Base-by-base conservation (phyloP, 2,113 vertebrate species). In the Callospermophilus lateralis region DNA sequence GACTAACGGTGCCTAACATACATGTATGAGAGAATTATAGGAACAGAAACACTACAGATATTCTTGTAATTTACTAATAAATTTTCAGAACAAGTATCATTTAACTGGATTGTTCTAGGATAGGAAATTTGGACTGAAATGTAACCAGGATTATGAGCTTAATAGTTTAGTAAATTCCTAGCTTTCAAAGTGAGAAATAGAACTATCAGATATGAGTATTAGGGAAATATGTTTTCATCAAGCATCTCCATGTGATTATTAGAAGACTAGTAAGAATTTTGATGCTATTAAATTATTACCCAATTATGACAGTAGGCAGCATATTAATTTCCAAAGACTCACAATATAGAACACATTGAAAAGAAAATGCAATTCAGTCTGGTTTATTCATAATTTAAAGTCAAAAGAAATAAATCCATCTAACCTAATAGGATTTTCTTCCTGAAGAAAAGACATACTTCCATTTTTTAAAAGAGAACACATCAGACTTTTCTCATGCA, bases 301-400 rank as follows among this genome's bases (percentile, higher is more conserved):
- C 94, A 86, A 68, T 13, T 65, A 6, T 61, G 34, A 68, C 1
- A 78, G 10, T 65, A 73, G 24, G 9, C 32, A 63, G 10, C 42
- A 42, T 67, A 95, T 58, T 26, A 91, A 79, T 26, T 88, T 63
- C 12, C 61, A 88, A 83, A 93, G 10, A 28, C 51, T 90, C 48
- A 79, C 84, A 94, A 95, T 58, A 88, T 20, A 68, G 39, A 83
- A 34, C 4, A 58, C 30, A 24, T 3, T 89, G 45, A 73, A 58
- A 95, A 92, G 67, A 96, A 89, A 84, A 86, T 58, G 20, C 16
- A 91, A 34, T 16, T 84, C 48, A 84, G 53, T 95, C 65, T 84
- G 24, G 48, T 80, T 68, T 76, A 28, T 42, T 87, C 45, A 83
- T 61, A 87, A 90, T 76, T 86, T 93, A 95, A 79, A 95, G 20